phyloP scores from a whole-genome alignment of 2,113 vertebrate species.

The Phrynosoma platyrhinos region DNA sequence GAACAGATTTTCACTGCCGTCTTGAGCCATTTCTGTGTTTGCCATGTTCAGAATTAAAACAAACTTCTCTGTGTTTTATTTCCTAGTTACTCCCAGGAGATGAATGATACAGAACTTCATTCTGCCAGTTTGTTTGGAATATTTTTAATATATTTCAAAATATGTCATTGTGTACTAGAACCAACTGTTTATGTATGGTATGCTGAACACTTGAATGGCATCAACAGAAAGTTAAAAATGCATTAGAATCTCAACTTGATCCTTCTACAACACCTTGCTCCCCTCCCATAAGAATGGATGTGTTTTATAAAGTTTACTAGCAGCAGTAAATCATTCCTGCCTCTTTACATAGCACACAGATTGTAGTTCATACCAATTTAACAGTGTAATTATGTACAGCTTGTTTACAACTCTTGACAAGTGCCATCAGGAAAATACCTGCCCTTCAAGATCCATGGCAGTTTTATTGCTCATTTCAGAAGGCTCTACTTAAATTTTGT shows the following conservation, averaged over 20 bases:
- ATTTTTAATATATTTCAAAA: background rate
- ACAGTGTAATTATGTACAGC: conserved; percentile 14
- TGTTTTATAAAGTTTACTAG: background rate
- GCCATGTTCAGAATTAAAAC: background rate
- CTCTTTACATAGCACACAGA: background rate
- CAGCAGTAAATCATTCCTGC: background rate
- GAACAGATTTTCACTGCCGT: too few species aligned
- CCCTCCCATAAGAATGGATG: background rate
- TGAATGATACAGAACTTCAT: background rate
- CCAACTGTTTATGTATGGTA: background rate
- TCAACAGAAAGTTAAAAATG: background rate
- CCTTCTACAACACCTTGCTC: background rate
- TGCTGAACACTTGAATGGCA: background rate
- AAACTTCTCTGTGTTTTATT: background rate
- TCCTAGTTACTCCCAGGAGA: background rate
- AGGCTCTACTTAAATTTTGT: background rate
- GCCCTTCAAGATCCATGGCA: background rate
- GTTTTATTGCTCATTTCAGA: background rate
- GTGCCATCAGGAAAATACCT: background rate
- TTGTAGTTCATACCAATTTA: conserved; percentile 9
- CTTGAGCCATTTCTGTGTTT: background rate
- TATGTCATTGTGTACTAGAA: background rate
- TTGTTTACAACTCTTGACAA: conserved; percentile 9
- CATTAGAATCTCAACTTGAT: background rate
- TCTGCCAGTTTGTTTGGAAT: conserved; percentile 1